These are phyloP conservation scores for Edolisoma coerulescens DNA, from an alignment of 2,113 vertebrate genomes.

Conservation along the genomic window DNA sequence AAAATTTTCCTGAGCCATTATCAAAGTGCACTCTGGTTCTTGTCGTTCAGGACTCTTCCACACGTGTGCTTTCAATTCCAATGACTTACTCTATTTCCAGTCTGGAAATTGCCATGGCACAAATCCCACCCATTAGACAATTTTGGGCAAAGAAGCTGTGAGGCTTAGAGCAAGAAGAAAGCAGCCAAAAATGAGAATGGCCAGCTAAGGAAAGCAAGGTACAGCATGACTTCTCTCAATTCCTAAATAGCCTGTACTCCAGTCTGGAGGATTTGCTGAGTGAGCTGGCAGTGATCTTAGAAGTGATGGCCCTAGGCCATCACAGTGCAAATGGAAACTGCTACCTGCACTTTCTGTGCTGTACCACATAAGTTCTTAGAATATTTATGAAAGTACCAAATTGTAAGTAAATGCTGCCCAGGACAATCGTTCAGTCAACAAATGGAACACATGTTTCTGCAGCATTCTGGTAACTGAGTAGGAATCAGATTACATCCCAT, in stretches of 20 bases:
- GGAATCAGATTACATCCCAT: constrained; percentile 23
- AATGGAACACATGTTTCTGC: constrained; percentile 14
- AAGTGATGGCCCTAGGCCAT: not conserved
- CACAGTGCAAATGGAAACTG: not conserved
- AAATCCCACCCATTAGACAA: not conserved
- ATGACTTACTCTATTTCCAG: not conserved
- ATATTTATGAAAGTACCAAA: not conserved
- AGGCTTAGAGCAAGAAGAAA: not conserved
- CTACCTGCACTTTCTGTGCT: not conserved
- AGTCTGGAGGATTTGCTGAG: not conserved
- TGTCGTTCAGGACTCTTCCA: not conserved
- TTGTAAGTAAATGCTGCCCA: not conserved
- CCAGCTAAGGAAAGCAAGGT: not conserved
- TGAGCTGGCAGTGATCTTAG: not conserved
- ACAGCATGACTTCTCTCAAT: not conserved
- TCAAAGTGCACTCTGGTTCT: not conserved
- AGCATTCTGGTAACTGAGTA: not conserved
- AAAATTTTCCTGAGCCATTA: not conserved
- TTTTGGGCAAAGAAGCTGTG: not conserved
- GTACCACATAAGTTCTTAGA: not conserved
- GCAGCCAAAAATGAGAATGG: not conserved
- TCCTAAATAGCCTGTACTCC: not conserved
- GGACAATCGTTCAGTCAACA: constrained; percentile 23
- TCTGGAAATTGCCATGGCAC: not conserved
- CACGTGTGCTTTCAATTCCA: not conserved